Conservation (phyloP, 2,113 vertebrate genomes). For the Tretioscincus oriximinensis region DNA sequence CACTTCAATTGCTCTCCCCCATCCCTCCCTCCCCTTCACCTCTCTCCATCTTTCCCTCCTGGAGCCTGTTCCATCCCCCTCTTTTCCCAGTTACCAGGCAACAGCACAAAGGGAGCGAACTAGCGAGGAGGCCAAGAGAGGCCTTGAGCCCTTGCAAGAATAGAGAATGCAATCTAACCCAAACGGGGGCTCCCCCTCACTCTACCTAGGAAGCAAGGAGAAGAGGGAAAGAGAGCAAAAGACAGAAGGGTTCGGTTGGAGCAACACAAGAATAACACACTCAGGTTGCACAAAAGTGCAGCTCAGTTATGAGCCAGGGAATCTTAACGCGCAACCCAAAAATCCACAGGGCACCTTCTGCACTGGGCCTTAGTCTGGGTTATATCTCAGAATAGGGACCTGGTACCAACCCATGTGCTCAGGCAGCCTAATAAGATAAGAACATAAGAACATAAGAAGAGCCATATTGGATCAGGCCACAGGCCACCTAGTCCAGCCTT, state of each 20-base stretch:
- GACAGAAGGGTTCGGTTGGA: neutral
- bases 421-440: too few relatives aligned
- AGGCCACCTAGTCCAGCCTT: too few relatives aligned
- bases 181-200: constrained; percentile 56
- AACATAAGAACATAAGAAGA: too few relatives aligned
- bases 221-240: neutral
- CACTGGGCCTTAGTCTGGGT: too few relatives aligned
- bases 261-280: neutral
- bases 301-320: neutral
- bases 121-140: constrained; percentile 57
- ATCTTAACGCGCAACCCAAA: neutral
- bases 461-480: too few relatives aligned
- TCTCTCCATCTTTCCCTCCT: constrained; percentile 70
- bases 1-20: constrained; percentile 30
- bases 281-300: constrained; percentile 5
- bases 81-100: constrained; percentile 82
- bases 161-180: constrained; percentile 70
- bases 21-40: neutral
- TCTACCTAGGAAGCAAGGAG: constrained; percentile 41
- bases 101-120: constrained; percentile 76
- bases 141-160: constrained; percentile 71
- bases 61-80: constrained; percentile 71
- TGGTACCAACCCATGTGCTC: too few relatives aligned
- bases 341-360: too few relatives aligned
- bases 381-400: too few relatives aligned